Percentiles rank a stretch among this genome's conserved stretches.
phyloP scores from a whole-genome alignment of 1,140 invertebrate species.

The Holcopasites calliopsidis region DNA sequence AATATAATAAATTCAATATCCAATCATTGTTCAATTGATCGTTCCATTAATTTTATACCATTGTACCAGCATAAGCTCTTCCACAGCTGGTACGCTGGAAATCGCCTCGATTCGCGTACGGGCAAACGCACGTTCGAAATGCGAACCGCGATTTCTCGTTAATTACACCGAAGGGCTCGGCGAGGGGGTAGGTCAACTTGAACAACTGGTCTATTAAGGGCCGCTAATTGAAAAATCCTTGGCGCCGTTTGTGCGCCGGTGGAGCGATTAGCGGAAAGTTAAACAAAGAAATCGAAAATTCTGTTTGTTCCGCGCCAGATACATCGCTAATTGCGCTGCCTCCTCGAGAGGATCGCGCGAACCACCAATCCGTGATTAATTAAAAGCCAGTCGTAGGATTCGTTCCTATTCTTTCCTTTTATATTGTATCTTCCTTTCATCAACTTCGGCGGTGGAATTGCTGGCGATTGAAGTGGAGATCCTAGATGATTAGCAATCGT shows the following conservation, averaged over 20 bases:
- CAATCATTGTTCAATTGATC: too few relatives aligned
- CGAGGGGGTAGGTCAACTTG: slow-evolving; percentile 18
- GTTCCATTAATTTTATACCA: too few relatives aligned
- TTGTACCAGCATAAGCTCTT: not conserved
- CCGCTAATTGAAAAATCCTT: slow-evolving; percentile 42
- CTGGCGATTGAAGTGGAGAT: too few relatives aligned
- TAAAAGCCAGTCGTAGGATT: not conserved
- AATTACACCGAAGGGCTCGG: slow-evolving; percentile 32
- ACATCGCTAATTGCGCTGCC: slow-evolving; percentile 29
- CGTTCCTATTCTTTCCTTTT: not conserved
- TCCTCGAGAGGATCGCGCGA: not conserved
- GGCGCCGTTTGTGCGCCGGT: slow-evolving; percentile 11
- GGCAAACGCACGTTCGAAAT: slow-evolving; percentile 19
- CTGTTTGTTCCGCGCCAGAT: slow-evolving; percentile 24
- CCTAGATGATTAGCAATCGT: too few relatives aligned
- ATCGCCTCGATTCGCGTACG: not conserved
- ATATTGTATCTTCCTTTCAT: not conserved
- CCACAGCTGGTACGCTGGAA: not conserved
- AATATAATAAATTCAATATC: too few relatives aligned
- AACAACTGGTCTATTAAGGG: slow-evolving; percentile 37
- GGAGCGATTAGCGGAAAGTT: slow-evolving; percentile 30
- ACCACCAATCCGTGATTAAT: not conserved
- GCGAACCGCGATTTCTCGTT: slow-evolving; percentile 53
- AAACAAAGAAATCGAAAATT: slow-evolving; percentile 48
- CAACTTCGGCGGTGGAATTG: too few relatives aligned